Evolutionary conservation across 1,140 invertebrate genomes (phyloP).

Genomic region (Bradynema listronoti): DNA sequence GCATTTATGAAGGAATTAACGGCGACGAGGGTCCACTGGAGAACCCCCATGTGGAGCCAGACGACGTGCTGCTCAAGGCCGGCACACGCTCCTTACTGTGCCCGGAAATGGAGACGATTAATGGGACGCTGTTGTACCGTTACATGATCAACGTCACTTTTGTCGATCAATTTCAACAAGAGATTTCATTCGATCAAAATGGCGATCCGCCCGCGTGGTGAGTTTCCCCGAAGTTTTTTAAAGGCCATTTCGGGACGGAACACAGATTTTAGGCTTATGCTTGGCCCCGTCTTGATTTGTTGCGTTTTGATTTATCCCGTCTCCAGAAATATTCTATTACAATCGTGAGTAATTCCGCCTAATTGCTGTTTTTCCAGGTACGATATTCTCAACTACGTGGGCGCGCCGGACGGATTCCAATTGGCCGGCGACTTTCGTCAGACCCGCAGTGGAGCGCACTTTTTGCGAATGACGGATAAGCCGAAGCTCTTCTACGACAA

Average conservation of each 20-base stretch:
- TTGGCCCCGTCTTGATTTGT: too few species aligned
- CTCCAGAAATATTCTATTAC: too few species aligned
- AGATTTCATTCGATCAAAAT: conserved; percentile 71
- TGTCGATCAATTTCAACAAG: conserved; percentile 65
- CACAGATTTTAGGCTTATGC: too few species aligned
- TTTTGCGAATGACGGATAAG: conserved; percentile 60
- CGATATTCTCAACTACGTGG: conserved; percentile 76
- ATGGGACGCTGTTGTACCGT: conserved; percentile 66
- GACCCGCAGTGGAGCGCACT: conserved; percentile 66
- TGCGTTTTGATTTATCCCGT: too few species aligned
- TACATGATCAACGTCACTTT: conserved; percentile 72
- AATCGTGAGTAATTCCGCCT: too few species aligned
- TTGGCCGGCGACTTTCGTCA: conserved; percentile 69
- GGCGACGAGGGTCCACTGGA: too few species aligned
- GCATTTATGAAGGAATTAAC: too few species aligned
- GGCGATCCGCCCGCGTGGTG: conserved; percentile 77
- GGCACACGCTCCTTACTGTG: too few species aligned
- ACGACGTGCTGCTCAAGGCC: too few species aligned
- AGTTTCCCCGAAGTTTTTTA: too few species aligned
- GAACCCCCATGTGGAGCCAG: too few species aligned
- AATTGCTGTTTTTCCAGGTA: conserved; percentile 65
- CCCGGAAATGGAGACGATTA: conserved; percentile 65
- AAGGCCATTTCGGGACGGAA: too few species aligned
- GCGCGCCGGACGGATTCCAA: conserved; percentile 63
- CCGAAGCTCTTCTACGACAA: conserved; percentile 57